These are phyloP conservation scores for Artemia franciscana DNA, from an alignment of 1,140 invertebrate genomes.

Conservation along the genomic window DNA sequence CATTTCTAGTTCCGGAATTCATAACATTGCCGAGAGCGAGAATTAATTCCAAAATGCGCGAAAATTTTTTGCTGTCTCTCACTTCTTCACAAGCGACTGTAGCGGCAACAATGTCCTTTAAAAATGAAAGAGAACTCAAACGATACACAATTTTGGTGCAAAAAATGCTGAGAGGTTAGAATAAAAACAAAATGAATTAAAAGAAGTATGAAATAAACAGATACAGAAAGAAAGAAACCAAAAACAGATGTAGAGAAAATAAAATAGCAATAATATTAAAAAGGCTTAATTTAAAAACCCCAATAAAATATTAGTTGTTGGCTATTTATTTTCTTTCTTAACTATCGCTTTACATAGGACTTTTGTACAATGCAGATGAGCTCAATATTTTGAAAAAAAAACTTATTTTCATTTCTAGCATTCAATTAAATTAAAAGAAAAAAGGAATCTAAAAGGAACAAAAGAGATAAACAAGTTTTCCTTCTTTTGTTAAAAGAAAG, in stretches of 20 bases:
- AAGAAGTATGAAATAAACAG: not conserved
- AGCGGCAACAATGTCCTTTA: slow-evolving; percentile 68
- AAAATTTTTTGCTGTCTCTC: slow-evolving; percentile 65
- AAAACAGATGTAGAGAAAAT: not conserved
- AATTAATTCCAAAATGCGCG: slow-evolving; percentile 65
- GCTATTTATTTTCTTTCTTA: not conserved
- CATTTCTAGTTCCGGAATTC: slow-evolving; percentile 81
- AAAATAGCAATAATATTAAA: not conserved
- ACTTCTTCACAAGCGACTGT: slow-evolving; percentile 90
- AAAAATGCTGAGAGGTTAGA: too few species aligned
- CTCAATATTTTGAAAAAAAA: too few species aligned
- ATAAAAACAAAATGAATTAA: not conserved
- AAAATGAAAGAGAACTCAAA: too few species aligned
- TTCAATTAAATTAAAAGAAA: too few species aligned
- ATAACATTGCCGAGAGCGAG: slow-evolving; percentile 81
- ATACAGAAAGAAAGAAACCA: not conserved
- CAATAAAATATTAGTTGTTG: not conserved
- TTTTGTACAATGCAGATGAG: too few species aligned
- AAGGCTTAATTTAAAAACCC: not conserved
- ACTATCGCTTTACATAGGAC: too few species aligned
- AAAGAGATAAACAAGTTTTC: too few species aligned
- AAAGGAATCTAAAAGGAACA: too few species aligned
- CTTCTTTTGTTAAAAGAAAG: too few species aligned
- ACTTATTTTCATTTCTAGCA: too few species aligned
- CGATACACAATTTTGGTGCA: too few species aligned